Conservation (phyloP, 2,888 invertebrate species). For the Diplazon laetatorius region DNA sequence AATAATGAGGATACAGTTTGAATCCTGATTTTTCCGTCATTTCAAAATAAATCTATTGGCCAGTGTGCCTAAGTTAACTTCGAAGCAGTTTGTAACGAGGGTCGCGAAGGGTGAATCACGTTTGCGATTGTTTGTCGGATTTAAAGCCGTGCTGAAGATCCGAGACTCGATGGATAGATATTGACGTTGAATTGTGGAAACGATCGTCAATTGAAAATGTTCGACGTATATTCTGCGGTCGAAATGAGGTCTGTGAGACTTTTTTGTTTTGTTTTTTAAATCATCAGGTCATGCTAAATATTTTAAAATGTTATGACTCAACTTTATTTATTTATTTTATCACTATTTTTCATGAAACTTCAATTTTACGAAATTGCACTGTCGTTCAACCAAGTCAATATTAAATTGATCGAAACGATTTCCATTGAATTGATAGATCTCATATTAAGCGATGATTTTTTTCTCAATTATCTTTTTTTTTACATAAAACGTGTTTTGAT, state of each 20-base stretch:
- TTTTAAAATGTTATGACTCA: too few relatives aligned
- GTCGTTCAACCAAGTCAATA: too few relatives aligned
- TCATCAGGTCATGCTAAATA: too few relatives aligned
- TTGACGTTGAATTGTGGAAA: not conserved
- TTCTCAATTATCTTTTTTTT: too few relatives aligned
- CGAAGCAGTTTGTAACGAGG: slow-evolving; percentile 23
- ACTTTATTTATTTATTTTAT: not conserved
- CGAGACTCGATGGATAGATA: not conserved
- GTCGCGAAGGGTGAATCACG: slow-evolving; percentile 40
- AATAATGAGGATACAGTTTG: not conserved
- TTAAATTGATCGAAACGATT: too few relatives aligned
- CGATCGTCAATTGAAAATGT: not conserved
- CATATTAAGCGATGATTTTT: too few relatives aligned
- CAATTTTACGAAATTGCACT: too few relatives aligned
- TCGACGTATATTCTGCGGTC: slow-evolving; percentile 10
- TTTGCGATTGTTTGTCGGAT: slow-evolving; percentile 34
- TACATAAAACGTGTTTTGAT: too few relatives aligned
- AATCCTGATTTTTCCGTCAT: slow-evolving; percentile 51
- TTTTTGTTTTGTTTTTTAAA: too few relatives aligned
- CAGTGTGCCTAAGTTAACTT: slow-evolving; percentile 2
- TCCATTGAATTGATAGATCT: too few relatives aligned
- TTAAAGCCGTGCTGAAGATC: slow-evolving; percentile 27
- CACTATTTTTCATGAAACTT: too few relatives aligned
- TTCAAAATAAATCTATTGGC: slow-evolving; percentile 57
- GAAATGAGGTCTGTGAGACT: slow-evolving; percentile 44